A percentile compares a stretch with the other conserved stretches of the same genome.
Conservation (phyloP, 2,797 vertebrate species). For the Anas bernieri region DNA sequence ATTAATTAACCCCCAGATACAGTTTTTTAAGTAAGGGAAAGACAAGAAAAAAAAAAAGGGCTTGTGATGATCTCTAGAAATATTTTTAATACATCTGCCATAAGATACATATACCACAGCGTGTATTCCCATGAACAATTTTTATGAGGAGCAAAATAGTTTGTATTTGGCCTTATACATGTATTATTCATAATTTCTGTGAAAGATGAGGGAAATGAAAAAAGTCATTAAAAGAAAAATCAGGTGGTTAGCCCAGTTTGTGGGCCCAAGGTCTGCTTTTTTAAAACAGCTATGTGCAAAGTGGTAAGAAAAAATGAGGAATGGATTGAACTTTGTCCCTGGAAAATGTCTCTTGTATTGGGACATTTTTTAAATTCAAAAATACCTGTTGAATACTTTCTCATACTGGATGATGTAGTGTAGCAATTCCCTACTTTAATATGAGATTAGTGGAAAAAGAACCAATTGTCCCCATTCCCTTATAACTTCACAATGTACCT, state of each 20-base stretch:
- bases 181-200: constrained; percentile 1
- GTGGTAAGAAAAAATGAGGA: not conserved
- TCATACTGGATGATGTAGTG: not conserved
- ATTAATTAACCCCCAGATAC: not conserved
- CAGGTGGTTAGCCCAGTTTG: not conserved
- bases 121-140: not conserved
- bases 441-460: not conserved
- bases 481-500: not conserved
- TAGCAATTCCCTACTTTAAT: not conserved
- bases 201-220: not conserved
- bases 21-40: not conserved
- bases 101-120: not conserved
- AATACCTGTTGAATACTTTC: not conserved
- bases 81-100: not conserved
- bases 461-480: not conserved
- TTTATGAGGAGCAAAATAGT: constrained; percentile 3
- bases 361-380: not conserved
- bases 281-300: not conserved
- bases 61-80: not conserved
- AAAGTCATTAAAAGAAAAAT: constrained; percentile 16
- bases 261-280: not conserved
- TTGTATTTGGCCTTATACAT: not conserved
- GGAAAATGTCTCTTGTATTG: not conserved
- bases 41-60: not conserved
- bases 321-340: not conserved